A percentile compares a stretch with the other conserved stretches of the same genome.
These are phyloP conservation scores for Tetanocera ferruginea DNA, from an alignment of 2,888 invertebrate genomes.

Conservation along the genomic window DNA sequence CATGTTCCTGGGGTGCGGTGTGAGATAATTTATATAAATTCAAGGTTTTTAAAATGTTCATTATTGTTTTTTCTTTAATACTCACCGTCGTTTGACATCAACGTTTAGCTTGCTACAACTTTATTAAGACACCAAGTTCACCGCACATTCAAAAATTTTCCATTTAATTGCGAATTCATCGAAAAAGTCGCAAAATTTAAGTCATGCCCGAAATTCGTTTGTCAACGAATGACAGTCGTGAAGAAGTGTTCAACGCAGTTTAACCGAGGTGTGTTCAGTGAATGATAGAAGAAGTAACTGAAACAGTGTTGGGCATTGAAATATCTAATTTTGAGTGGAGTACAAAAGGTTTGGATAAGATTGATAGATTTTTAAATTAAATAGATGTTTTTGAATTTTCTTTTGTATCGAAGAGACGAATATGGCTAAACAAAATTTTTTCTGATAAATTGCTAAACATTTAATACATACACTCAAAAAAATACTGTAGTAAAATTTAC, in stretches of 20 bases:
- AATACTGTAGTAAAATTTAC: too few relatives aligned
- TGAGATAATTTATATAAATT: neutral
- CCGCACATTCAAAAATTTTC: constrained; percentile 18
- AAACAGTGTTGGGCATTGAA: neutral
- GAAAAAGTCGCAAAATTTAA: constrained; percentile 24
- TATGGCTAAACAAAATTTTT: too few relatives aligned
- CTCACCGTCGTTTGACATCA: constrained; percentile 45
- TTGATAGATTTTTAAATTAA: too few relatives aligned
- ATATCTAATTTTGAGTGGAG: too few relatives aligned
- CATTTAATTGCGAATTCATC: constrained; percentile 23
- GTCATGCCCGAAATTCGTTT: constrained; percentile 36
- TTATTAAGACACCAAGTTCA: neutral
- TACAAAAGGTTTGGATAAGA: too few relatives aligned
- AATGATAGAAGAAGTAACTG: neutral
- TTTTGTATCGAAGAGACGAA: too few relatives aligned
- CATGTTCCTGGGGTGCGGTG: constrained; percentile 32
- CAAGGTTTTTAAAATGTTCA: neutral
- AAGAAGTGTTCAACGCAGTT: neutral
- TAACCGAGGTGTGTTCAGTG: neutral
- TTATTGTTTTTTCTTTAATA: neutral
- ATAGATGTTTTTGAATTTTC: too few relatives aligned
- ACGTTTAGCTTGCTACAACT: constrained; percentile 45
- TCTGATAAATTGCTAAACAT: too few relatives aligned
- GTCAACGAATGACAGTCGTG: constrained; percentile 26
- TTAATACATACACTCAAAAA: too few relatives aligned